phyloP scores from a whole-genome alignment of 2,888 invertebrate species.

The Volucella inflata region DNA sequence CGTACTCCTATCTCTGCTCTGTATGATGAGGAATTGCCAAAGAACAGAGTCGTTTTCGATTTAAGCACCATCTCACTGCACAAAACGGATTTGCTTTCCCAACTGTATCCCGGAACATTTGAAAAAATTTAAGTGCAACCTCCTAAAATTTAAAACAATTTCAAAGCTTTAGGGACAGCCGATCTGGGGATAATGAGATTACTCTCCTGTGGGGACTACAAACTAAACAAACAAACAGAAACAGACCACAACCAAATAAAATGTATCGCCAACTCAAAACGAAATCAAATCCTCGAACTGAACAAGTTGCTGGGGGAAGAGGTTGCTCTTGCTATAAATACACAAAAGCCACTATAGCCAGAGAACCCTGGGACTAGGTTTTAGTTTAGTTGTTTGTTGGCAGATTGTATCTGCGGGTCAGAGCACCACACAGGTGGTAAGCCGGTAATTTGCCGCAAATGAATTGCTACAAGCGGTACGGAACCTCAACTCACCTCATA shows the following conservation, averaged over 20 bases:
- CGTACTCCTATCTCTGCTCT: constrained; percentile 2
- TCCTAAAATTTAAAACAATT: constrained; percentile 20
- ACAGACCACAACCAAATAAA: constrained; percentile 41
- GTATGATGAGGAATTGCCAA: constrained; percentile 45
- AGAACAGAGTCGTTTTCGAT: constrained; percentile 24
- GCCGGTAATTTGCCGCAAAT: constrained; percentile 66
- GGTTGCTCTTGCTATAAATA: constrained; percentile 38
- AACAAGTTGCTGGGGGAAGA: constrained; percentile 47
- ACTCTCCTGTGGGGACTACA: constrained; percentile 33
- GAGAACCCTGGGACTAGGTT: constrained; percentile 1
- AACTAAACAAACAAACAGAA: too few relatives aligned
- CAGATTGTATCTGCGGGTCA: constrained; percentile 62
- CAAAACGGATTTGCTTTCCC: constrained; percentile 35
- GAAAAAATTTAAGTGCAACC: constrained; percentile 10
- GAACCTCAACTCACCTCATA: not conserved
- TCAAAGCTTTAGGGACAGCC: constrained; percentile 1
- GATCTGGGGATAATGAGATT: constrained; percentile 8
- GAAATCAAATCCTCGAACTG: constrained; percentile 52
- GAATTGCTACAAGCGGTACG: constrained; percentile 47
- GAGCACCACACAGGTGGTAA: constrained; percentile 58
- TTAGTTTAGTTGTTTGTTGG: constrained; percentile 46
- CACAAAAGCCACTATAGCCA: constrained; percentile 15
- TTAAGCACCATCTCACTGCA: constrained; percentile 2
- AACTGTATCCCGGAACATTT: not conserved
- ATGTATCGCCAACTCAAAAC: constrained; percentile 53